Base-by-base conservation (phyloP, 2,888 invertebrate genomes). In the Graphium colonna region DNA sequence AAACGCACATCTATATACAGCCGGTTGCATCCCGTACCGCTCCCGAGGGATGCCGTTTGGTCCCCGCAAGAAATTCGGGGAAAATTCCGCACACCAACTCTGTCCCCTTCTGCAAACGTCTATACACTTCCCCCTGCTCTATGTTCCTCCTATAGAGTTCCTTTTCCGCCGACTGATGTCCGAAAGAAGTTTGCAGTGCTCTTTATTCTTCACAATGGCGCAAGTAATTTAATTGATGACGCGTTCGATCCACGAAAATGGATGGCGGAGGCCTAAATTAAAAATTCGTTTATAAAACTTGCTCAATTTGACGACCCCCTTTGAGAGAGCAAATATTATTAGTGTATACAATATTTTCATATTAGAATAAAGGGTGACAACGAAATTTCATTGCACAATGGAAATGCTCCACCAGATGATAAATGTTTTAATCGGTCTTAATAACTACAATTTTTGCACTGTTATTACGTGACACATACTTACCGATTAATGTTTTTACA, bases 221-320 rank as follows among this genome's bases (percentile, higher is more conserved):
- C 74, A 72, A 77, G 83, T 86, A 85, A 88, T 87, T 86, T 84
- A 86, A 88, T 87, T 85, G 87, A 88, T 85, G 86, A 84, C 82
- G 77, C 71, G 78, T 84, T 84, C 85, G 81, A 85, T 85, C 83
- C 77, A 73, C 71, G 73, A 75, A 82, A 83, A 86, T 82, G 78
- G 76, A 80, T 79, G 77, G 75, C 61, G 62, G 60, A 58, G 57
- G 75, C 73, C 61, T 61, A 58, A 61, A 62, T 66, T 65, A 66
- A 65, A 60, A 63, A 61, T 59, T 62, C 60, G 55, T 51, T 58
- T 56, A 51, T 28, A 52, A 58, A 55, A 55, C 51, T 55, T 56
- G 57, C 59, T 59, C 48, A 52, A 48, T 57, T 57, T 58, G 17
- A 33, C 31, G 26, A 26, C 17, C 36, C 49, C 49, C 40, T 26